A percentile compares a stretch with the other conserved stretches of the same genome.
Evolutionary conservation across 2,113 vertebrate genomes (phyloP).

Genomic region (Cheilinus undulatus): DNA sequence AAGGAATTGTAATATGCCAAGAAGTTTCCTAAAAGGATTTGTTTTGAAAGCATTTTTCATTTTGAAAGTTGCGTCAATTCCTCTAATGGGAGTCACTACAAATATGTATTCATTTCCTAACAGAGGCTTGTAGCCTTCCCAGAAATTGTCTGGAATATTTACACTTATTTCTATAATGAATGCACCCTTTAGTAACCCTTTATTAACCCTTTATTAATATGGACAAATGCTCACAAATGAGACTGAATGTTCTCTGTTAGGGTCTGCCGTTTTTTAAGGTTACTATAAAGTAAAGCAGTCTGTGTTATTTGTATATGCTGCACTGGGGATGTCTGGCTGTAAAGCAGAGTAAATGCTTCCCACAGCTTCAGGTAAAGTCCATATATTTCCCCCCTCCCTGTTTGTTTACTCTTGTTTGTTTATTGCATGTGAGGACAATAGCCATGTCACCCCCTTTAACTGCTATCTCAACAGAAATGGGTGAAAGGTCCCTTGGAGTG

Average conservation of each 20-base stretch:
- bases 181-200: too few relatives aligned
- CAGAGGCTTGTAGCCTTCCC: background rate
- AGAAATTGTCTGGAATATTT: constrained; percentile 17
- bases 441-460: constrained; percentile 40
- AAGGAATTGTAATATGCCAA: constrained; percentile 8
- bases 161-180: constrained; percentile 8
- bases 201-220: background rate
- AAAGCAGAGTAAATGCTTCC: background rate
- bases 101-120: constrained; percentile 12
- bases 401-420: constrained; percentile 43
- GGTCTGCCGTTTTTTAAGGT: background rate
- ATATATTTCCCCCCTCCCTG: constrained; percentile 20
- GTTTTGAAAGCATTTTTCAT: constrained; percentile 48
- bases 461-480: constrained; percentile 77
- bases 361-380: constrained; percentile 12
- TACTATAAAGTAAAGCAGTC: background rate
- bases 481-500: constrained; percentile 82
- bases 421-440: background rate
- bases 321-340: background rate
- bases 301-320: too few relatives aligned
- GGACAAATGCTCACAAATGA: background rate
- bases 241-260: background rate
- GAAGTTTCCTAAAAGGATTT: constrained; percentile 14
- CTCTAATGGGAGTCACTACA: constrained; percentile 21
- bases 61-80: constrained; percentile 59